Evolutionary conservation across 2,113 vertebrate species (phyloP).

Genomic region (Sinosuthora webbiana): DNA sequence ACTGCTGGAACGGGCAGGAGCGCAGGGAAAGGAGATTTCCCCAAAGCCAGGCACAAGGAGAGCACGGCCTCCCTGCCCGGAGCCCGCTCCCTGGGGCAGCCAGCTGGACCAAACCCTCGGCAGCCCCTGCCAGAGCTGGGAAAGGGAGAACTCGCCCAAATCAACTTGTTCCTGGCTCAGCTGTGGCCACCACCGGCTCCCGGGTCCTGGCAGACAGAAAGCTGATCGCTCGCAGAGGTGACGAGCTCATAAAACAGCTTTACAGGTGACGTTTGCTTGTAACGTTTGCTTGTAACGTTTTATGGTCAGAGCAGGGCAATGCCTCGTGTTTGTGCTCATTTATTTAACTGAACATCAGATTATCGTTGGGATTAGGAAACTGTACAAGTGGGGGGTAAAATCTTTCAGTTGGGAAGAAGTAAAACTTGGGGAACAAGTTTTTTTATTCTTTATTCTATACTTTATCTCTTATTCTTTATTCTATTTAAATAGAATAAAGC

Average conservation of each 20-base stretch:
- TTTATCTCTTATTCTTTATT: no score
- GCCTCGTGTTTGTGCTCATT: not conserved
- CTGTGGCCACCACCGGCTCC: not conserved
- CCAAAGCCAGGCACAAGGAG: not conserved
- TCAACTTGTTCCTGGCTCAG: conserved; percentile 4
- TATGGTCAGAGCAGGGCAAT: not conserved
- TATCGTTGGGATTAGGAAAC: not conserved
- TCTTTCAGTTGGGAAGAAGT: not conserved
- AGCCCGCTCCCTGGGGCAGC: not conserved
- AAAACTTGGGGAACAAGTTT: not conserved
- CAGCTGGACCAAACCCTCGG: not conserved
- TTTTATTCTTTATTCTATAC: no score
- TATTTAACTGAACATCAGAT: not conserved
- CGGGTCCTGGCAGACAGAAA: not conserved
- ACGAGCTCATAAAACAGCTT: not conserved
- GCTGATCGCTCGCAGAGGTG: not conserved
- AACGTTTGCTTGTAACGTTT: not conserved
- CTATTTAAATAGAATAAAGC: not conserved
- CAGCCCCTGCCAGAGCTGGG: not conserved
- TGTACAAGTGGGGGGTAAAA: not conserved
- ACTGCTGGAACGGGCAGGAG: not conserved
- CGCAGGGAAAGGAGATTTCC: not conserved
- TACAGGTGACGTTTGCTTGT: not conserved
- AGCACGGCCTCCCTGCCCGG: not conserved
- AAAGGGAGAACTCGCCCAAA: not conserved